A percentile compares a stretch with the other conserved stretches of the same genome.
These are phyloP conservation scores for Rousettus leschenaultii DNA, from an alignment of 2,113 vertebrate genomes.

Conservation along the genomic window DNA sequence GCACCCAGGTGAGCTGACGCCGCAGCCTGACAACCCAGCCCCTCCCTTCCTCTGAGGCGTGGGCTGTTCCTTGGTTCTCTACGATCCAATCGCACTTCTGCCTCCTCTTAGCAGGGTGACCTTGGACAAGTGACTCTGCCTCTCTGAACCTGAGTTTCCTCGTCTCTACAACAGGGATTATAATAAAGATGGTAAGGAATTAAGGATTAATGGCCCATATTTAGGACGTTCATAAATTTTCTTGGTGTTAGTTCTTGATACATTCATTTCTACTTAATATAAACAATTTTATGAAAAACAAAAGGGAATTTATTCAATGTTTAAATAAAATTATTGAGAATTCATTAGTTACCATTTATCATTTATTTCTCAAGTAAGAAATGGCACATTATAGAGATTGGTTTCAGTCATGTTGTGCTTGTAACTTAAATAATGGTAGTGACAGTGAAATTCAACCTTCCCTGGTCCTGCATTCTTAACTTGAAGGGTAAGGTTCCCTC, in stretches of 20 bases:
- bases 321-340: not conserved
- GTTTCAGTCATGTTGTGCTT: not conserved
- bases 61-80: not conserved
- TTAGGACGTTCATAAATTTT: not conserved
- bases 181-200: not conserved
- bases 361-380: not conserved
- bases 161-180: not conserved
- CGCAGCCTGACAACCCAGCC: not conserved
- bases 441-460: not conserved
- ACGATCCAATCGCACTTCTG: not conserved
- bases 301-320: not conserved
- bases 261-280: not conserved
- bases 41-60: not conserved
- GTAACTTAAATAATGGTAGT: not conserved
- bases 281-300: not conserved
- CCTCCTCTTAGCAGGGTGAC: not conserved
- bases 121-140: not conserved
- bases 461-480: not conserved
- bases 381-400: not conserved
- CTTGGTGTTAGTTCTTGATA: not conserved
- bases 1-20: rapidly evolving
- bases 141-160: not conserved
- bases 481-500: not conserved
- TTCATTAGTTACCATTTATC: not conserved
- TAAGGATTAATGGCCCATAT: not conserved